Conservation (phyloP, 2,888 invertebrate genomes). For the Eulithis testata region DNA sequence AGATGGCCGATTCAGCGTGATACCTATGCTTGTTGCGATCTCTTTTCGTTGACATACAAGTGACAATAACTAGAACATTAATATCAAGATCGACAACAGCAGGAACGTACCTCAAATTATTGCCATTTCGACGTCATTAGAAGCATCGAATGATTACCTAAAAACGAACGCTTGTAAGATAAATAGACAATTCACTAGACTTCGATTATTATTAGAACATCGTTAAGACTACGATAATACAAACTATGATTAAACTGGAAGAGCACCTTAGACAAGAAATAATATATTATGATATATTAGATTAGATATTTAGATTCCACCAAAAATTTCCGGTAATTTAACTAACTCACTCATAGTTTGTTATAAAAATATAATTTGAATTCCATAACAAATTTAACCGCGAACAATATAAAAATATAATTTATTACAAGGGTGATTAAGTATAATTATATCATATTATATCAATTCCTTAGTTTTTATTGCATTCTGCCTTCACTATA, state of each 20-base stretch:
- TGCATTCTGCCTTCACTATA: background rate
- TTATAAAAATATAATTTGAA: conserved; percentile 16
- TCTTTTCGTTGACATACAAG: too few species aligned
- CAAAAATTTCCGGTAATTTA: conserved; percentile 2
- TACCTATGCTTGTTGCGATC: too few species aligned
- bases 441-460: background rate
- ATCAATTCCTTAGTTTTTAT: background rate
- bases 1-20: too few species aligned
- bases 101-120: too few species aligned
- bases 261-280: background rate
- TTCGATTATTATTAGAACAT: too few species aligned
- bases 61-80: too few species aligned
- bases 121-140: too few species aligned
- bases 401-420: background rate
- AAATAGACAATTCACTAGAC: too few species aligned
- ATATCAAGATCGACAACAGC: too few species aligned
- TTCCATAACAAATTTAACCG: background rate
- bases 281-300: background rate
- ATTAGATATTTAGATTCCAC: background rate
- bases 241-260: background rate
- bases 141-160: too few species aligned
- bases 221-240: too few species aligned
- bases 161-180: too few species aligned
- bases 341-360: background rate
- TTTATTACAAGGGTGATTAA: background rate